Evolutionary conservation across 92 coral and sea anemone species (phyloP), one percentile per base, ranked within the genome.

Genomic region (Parazoanthus darwini): DNA sequence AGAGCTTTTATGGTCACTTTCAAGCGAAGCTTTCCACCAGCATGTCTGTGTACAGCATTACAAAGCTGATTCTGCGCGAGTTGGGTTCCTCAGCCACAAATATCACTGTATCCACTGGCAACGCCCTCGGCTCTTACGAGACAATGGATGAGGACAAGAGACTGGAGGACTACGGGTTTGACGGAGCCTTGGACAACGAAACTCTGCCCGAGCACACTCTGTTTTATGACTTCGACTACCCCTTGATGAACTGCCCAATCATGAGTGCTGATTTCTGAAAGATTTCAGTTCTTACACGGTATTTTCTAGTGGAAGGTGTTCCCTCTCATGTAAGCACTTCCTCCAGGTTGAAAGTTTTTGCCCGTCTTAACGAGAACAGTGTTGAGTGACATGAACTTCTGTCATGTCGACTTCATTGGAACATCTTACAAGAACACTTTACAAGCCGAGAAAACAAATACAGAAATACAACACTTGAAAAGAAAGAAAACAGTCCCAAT

Each of bases 181-280:
- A 13, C 63, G 98, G 98, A 56, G 88, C 90, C 46, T 50, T 75
- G 75, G 85, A 78, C 3, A 71, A 86, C 22, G 94, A 95, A 2
- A 65, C 86, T 15, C 93, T 93, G 0, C 87, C 92, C 46, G 79
- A 88, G 8, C 81, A 89, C 15, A 73, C 85, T 4, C 89, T 95
- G 82, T 87, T 92, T 25, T 95, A 95, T 66, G 98, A 93, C 75
- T 95, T 91, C 46, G 93, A 89, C 26, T 95, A 93, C 73, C 98
- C 98, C 18, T 26, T 84, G 46, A 80, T 95, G 3, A 91, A 92
- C 78, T 92, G 96, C 48, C 98, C 96, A 15, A 91, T 95, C 5
- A 91, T 95, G 3, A 88, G 89, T 87, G 96, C 96, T 1, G 86
- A 92, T 59, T 83, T 92, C 58, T 89, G 81, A 38, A 42, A 13